phyloP scores from a whole-genome alignment of 2,888 invertebrate species.

The Lycaena phlaeas region DNA sequence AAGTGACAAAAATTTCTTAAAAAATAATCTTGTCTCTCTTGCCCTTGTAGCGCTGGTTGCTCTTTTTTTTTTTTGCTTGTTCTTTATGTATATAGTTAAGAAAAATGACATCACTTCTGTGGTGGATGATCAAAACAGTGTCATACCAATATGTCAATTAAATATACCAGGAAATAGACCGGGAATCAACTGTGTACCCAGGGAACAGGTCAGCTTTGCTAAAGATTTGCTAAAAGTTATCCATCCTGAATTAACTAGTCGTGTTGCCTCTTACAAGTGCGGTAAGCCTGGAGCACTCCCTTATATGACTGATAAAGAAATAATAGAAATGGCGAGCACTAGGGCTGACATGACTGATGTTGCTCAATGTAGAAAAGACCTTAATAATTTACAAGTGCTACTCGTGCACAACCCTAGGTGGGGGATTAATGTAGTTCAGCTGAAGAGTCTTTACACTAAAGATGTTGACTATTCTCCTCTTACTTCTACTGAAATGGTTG shows the following conservation, averaged over 20 bases:
- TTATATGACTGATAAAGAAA: slow-evolving; percentile 76
- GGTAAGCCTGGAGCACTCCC: slow-evolving; percentile 62
- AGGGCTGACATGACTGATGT: slow-evolving; percentile 35
- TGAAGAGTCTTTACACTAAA: slow-evolving; percentile 46
- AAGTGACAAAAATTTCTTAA: slow-evolving; percentile 65
- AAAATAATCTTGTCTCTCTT: slow-evolving; percentile 76
- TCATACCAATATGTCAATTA: slow-evolving; percentile 71
- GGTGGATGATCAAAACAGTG: slow-evolving; percentile 69
- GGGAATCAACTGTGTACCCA: slow-evolving; percentile 77
- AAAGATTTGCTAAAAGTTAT: slow-evolving; percentile 76
- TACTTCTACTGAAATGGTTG: slow-evolving; percentile 60
- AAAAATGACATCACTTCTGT: slow-evolving; percentile 71
- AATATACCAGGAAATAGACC: slow-evolving; percentile 66
- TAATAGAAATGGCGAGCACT: slow-evolving; percentile 69
- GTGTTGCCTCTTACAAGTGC: slow-evolving; percentile 74
- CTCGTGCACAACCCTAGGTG: slow-evolving; percentile 81
- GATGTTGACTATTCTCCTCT: slow-evolving; percentile 43
- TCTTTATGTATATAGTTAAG: slow-evolving; percentile 79
- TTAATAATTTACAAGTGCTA: slow-evolving; percentile 78
- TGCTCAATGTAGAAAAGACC: slow-evolving; percentile 67
- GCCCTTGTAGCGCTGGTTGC: slow-evolving; percentile 74
- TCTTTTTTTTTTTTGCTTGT: slow-evolving; percentile 77
- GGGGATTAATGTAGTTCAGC: slow-evolving; percentile 76
- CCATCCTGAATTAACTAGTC: slow-evolving; percentile 75
- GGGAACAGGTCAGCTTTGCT: slow-evolving; percentile 75